These are phyloP conservation scores for Rhysida immarginata DNA, from an alignment of 1,140 invertebrate species.

Conservation along the genomic window DNA sequence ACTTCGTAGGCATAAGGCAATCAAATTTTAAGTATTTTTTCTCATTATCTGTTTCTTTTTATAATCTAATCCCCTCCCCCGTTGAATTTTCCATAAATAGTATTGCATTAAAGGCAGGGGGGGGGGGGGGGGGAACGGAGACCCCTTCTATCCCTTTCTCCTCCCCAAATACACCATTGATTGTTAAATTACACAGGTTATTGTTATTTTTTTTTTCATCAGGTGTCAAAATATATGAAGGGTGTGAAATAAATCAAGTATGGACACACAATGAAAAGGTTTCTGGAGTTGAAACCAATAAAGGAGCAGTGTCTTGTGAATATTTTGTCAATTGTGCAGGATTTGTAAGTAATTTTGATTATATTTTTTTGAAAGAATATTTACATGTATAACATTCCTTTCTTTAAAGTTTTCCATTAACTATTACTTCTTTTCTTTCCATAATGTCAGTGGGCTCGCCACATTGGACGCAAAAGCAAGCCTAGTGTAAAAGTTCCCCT, in stretches of 20 bases:
- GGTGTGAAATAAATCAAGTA: slow-evolving; percentile 19
- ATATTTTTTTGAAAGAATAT: too few relatives aligned
- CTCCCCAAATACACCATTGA: too few relatives aligned
- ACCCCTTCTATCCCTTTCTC: too few relatives aligned
- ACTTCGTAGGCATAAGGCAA: too few relatives aligned
- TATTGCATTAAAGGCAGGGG: too few relatives aligned
- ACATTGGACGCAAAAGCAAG: slow-evolving; percentile 30
- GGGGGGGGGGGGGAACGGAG: too few relatives aligned
- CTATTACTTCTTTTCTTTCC: background rate
- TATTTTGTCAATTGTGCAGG: slow-evolving; percentile 44
- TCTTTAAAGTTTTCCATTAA: background rate
- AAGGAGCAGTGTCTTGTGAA: slow-evolving; percentile 38
- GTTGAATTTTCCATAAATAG: too few relatives aligned
- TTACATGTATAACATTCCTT: background rate
- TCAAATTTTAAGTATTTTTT: too few relatives aligned
- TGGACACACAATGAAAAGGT: slow-evolving; percentile 25
- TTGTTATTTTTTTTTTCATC: slow-evolving; percentile 8
- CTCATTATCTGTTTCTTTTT: too few relatives aligned
- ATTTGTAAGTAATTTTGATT: background rate
- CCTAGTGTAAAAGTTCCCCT: slow-evolving; percentile 35
- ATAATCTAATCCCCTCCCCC: too few relatives aligned
- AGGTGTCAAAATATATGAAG: slow-evolving; percentile 33
- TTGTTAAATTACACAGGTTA: too few relatives aligned
- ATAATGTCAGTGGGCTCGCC: slow-evolving; percentile 29
- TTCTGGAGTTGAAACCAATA: slow-evolving; percentile 34